phyloP scores from a whole-genome alignment of 2,797 vertebrate genomes.

The Morus bassanus region DNA sequence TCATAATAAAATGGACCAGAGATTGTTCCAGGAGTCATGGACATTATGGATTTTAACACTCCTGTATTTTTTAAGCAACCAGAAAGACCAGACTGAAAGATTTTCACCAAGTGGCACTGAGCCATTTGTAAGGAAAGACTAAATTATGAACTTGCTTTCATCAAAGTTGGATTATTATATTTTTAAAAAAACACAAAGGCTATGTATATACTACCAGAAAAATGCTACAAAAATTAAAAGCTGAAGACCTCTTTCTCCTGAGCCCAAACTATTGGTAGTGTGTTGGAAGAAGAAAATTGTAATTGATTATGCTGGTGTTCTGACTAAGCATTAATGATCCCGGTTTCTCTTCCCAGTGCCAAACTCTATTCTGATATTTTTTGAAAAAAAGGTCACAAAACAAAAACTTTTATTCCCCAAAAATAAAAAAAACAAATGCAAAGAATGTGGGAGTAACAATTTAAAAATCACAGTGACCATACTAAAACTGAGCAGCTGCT shows the following conservation, averaged over 20 bases:
- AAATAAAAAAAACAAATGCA: neutral
- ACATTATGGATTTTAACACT: neutral
- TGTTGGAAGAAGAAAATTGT: neutral
- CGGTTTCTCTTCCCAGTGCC: neutral
- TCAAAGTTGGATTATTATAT: neutral
- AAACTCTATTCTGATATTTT: neutral
- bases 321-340: neutral
- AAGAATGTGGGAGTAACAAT: neutral
- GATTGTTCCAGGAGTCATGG: neutral
- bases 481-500: neutral
- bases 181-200: neutral
- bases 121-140: neutral
- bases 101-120: neutral
- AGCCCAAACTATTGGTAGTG: neutral
- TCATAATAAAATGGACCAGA: neutral
- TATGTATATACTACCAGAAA: neutral
- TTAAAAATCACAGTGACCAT: neutral
- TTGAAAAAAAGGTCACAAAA: fast-evolving
- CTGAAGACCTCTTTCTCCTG: neutral
- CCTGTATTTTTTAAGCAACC: neutral
- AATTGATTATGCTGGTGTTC: neutral
- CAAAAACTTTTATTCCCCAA: neutral
- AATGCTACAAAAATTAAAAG: neutral
- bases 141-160: neutral
- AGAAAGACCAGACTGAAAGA: neutral